These are phyloP conservation scores for Tragelaphus strepsiceros DNA, from an alignment of 2,113 vertebrate genomes.

Conservation along the genomic window DNA sequence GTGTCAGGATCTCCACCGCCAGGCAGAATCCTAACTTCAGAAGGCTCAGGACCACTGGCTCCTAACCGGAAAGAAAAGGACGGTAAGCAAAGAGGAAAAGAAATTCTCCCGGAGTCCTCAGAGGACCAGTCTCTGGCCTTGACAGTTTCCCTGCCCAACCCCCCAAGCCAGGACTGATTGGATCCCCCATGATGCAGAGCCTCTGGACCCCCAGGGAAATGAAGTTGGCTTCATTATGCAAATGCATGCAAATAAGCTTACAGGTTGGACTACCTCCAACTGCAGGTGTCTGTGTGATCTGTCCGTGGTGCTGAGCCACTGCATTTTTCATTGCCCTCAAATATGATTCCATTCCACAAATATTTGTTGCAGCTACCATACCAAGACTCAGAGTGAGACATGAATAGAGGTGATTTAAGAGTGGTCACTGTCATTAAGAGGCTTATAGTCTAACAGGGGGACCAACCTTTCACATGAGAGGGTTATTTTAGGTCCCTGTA, in stretches of 20 bases:
- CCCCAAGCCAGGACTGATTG: constrained; percentile 47
- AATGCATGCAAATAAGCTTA: constrained; percentile 62
- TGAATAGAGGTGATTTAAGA: not conserved
- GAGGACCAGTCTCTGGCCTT: not conserved
- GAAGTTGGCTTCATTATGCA: constrained; percentile 67
- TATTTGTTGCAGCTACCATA: constrained; percentile 37
- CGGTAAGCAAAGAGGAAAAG: constrained; percentile 19
- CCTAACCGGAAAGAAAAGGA: constrained; percentile 44
- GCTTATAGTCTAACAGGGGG: not conserved
- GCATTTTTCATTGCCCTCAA: constrained; percentile 41
- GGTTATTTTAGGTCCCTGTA: constrained; percentile 11
- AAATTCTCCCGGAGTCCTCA: constrained; percentile 23
- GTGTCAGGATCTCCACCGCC: constrained; percentile 55
- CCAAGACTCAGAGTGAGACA: constrained; percentile 18
- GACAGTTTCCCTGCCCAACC: constrained; percentile 34
- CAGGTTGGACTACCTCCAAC: constrained; percentile 70
- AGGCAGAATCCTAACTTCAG: constrained; percentile 63
- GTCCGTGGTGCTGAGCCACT: constrained; percentile 55
- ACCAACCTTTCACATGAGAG: constrained; percentile 11
- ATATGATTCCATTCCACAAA: constrained; percentile 37
- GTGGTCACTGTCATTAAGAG: not conserved
- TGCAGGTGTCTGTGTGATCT: constrained; percentile 68
- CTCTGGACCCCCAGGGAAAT: constrained; percentile 63
- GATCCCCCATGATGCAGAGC: constrained; percentile 60
- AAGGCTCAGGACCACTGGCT: constrained; percentile 64